These are phyloP conservation scores for Neopipo cinnamomea DNA, from an alignment of 2,113 vertebrate genomes.

Conservation along the genomic window DNA sequence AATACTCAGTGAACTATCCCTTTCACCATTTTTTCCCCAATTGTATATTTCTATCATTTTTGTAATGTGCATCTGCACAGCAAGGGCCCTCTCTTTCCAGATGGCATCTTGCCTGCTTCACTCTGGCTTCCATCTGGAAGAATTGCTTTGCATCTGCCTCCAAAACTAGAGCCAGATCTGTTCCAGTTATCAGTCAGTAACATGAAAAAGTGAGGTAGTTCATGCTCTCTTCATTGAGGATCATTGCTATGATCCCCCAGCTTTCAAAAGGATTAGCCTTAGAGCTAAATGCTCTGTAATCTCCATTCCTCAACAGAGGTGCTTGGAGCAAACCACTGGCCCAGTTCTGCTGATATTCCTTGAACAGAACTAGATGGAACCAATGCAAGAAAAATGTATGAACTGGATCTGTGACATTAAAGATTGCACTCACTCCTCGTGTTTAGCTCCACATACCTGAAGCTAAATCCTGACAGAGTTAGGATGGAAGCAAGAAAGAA, in stretches of 20 bases:
- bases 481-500: not conserved
- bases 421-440: not conserved
- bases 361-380: not conserved
- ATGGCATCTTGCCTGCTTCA: constrained; percentile 51
- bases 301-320: not conserved
- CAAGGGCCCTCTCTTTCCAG: constrained; percentile 35
- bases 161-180: constrained; percentile 15
- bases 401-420: not conserved
- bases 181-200: constrained; percentile 20
- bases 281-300: not conserved
- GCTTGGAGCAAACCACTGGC: not conserved
- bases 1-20: not conserved
- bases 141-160: constrained; percentile 46
- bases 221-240: not conserved
- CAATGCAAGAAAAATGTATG: not conserved
- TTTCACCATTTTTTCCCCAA: not conserved
- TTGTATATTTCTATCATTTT: constrained; percentile 34
- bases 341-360: not conserved
- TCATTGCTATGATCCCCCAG: not conserved
- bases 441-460: not conserved
- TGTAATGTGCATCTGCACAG: constrained; percentile 30
- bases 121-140: constrained; percentile 60
- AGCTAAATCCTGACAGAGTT: not conserved
- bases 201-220: not conserved
- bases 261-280: not conserved